Conservation (phyloP, 2,113 vertebrate species). For the Pogona vitticeps region DNA sequence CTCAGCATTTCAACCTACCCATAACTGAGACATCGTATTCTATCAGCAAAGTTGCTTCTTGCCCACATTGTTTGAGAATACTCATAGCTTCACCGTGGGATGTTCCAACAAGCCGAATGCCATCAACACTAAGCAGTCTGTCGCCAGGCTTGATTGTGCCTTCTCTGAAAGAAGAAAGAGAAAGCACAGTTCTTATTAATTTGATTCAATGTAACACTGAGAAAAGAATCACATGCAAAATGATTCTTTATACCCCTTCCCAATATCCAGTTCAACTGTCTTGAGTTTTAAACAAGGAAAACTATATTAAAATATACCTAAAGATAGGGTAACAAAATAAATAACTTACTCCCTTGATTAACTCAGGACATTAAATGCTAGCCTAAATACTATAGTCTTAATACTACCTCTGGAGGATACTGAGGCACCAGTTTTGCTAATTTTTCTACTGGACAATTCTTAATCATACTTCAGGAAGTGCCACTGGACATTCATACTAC, state of each 20-base stretch:
- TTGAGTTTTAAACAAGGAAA: background rate
- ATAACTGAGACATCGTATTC: conserved; percentile 98
- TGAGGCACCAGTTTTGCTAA: background rate
- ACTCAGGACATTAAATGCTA: background rate
- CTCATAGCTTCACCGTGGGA: conserved; percentile 94
- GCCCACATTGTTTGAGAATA: conserved; percentile 96
- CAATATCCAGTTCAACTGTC: conserved; percentile 46
- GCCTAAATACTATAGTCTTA: background rate
- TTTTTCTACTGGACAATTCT: background rate
- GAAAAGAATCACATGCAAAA: conserved; percentile 53
- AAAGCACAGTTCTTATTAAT: conserved; percentile 65
- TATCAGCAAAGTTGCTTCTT: conserved; percentile 93
- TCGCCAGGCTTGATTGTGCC: conserved; percentile 95
- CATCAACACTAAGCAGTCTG: conserved; percentile 93
- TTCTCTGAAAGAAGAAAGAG: conserved; percentile 82
- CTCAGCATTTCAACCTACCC: conserved; percentile 77
- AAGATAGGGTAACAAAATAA: background rate
- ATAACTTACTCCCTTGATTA: background rate
- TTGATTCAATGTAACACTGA: conserved; percentile 45
- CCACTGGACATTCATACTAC: background rate
- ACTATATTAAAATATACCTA: background rate
- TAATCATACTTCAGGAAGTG: background rate
- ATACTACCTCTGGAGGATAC: background rate
- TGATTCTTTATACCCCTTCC: background rate
- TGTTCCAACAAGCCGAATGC: conserved; percentile 93